Percentiles rank a stretch among this genome's conserved stretches.
Conservation (phyloP, 2,113 vertebrate genomes). For the Sprattus sprattus region DNA sequence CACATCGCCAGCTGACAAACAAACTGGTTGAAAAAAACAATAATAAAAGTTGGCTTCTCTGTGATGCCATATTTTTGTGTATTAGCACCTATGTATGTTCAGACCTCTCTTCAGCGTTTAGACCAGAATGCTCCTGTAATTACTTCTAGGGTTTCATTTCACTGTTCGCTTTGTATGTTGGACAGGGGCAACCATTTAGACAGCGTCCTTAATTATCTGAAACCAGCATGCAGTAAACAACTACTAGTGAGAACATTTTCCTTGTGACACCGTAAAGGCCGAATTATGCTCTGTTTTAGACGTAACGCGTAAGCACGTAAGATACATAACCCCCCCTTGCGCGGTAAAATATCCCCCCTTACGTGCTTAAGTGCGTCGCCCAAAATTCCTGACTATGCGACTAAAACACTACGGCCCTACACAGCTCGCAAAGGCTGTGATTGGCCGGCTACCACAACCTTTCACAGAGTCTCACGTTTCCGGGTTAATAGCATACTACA, state of each 20-base stretch:
- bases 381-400: too few relatives aligned
- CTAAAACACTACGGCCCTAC: too few relatives aligned
- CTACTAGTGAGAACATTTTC: background rate
- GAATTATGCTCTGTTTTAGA: too few relatives aligned
- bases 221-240: background rate
- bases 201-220: background rate
- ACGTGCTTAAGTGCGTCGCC: too few relatives aligned
- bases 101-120: background rate
- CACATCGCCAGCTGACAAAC: background rate
- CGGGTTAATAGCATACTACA: too few relatives aligned
- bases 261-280: background rate
- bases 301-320: too few relatives aligned
- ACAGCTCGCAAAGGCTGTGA: too few relatives aligned
- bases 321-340: too few relatives aligned
- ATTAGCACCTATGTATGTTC: conserved; percentile 26
- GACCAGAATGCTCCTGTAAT: background rate
- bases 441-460: too few relatives aligned
- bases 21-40: background rate
- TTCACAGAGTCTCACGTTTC: too few relatives aligned
- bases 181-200: background rate
- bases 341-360: too few relatives aligned
- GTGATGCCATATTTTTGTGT: background rate
- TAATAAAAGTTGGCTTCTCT: background rate
- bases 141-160: background rate
- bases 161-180: background rate